phyloP scores from a whole-genome alignment of 2,113 vertebrate genomes.

The Cranoglanis bouderius region DNA sequence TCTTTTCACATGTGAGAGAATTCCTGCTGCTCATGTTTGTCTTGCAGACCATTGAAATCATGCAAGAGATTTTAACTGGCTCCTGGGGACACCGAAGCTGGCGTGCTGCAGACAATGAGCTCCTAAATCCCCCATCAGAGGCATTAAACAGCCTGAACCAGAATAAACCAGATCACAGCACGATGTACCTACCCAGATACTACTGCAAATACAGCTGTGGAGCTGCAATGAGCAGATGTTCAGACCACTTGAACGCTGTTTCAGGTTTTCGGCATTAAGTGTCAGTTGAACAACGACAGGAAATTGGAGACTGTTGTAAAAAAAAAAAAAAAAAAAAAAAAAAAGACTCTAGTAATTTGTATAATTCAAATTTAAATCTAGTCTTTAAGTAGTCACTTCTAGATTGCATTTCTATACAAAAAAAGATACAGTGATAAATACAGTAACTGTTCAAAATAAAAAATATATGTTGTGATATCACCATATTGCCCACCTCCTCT shows the following conservation, averaged over 20 bases:
- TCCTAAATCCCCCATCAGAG: constrained; percentile 41
- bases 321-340: neutral
- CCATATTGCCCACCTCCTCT: neutral
- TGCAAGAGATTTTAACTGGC: constrained; percentile 40
- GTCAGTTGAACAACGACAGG: too few species aligned
- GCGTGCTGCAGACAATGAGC: constrained; percentile 37
- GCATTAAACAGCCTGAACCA: neutral
- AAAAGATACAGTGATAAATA: neutral
- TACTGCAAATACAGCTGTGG: neutral
- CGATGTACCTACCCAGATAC: neutral
- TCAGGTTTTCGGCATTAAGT: neutral
- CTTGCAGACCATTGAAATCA: constrained; percentile 41
- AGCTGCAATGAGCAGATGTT: neutral
- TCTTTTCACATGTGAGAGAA: constrained; percentile 43
- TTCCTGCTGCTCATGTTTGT: constrained; percentile 41
- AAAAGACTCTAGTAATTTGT: neutral
- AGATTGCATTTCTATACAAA: neutral
- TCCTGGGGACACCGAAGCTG: constrained; percentile 27
- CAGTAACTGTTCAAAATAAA: too few species aligned
- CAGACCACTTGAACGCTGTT: too few species aligned
- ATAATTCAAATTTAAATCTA: neutral
- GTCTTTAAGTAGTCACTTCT: neutral
- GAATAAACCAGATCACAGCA: neutral
- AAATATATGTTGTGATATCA: neutral
- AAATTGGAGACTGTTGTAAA: too few species aligned